Evolutionary conservation across 2,888 invertebrate species (phyloP).

Genomic region (Hydrotaea diabolus): DNA sequence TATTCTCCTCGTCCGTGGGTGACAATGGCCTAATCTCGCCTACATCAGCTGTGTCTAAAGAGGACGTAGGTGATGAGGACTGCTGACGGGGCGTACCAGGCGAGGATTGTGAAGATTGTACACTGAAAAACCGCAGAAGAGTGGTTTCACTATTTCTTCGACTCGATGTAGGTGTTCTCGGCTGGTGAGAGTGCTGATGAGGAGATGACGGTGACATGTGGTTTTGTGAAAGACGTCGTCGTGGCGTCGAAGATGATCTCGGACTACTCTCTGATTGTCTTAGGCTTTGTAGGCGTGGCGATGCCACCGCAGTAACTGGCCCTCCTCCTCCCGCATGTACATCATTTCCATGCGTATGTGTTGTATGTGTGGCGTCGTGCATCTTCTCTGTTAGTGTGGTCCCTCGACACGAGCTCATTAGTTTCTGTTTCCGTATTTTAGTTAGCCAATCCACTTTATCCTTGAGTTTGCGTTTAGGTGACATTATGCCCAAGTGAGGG

Average conservation of each 20-base stretch:
- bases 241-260: constrained; percentile 71
- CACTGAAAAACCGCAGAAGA: constrained; percentile 79
- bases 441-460: constrained; percentile 88
- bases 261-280: constrained; percentile 76
- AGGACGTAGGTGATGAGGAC: neutral
- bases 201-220: constrained; percentile 69
- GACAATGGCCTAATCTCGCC: constrained; percentile 63
- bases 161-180: constrained; percentile 78
- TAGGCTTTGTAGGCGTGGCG: constrained; percentile 77
- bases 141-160: constrained; percentile 80
- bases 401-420: constrained; percentile 75
- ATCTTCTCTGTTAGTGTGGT: constrained; percentile 76
- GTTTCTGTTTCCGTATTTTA: constrained; percentile 83
- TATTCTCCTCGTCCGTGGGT: neutral
- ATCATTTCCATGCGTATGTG: constrained; percentile 28
- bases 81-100: constrained; percentile 6
- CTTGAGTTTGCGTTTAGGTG: constrained; percentile 85
- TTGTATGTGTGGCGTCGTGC: constrained; percentile 51
- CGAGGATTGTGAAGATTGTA: constrained; percentile 71
- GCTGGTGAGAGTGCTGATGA: constrained; percentile 67
- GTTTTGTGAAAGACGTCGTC: constrained; percentile 76
- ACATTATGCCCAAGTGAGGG: constrained; percentile 86
- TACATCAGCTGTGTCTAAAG: constrained; percentile 51
- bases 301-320: constrained; percentile 71
- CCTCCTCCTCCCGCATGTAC: neutral